These are phyloP conservation scores for Orthonyx spaldingii DNA, from an alignment of 2,113 vertebrate genomes.

Conservation along the genomic window DNA sequence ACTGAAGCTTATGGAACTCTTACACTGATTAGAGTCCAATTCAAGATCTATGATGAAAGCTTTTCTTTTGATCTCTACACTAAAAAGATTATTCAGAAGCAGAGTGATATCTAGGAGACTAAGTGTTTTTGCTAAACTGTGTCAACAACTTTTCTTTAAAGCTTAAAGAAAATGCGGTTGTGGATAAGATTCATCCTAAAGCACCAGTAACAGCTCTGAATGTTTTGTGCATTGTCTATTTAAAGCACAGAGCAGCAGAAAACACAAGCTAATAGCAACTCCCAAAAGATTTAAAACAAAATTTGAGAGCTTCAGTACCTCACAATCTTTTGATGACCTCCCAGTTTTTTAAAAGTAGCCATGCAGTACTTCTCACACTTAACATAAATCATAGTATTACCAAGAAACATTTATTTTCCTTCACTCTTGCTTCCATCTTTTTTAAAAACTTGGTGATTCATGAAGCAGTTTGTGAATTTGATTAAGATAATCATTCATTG, in stretches of 20 bases:
- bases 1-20: slow-evolving; percentile 35
- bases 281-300: neutral
- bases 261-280: neutral
- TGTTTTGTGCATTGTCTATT: neutral
- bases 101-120: slow-evolving; percentile 28
- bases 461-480: neutral
- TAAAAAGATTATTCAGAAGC: slow-evolving; percentile 55
- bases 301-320: neutral
- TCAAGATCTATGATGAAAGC: slow-evolving; percentile 47
- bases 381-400: neutral
- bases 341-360: neutral
- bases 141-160: slow-evolving; percentile 57
- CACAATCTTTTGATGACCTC: neutral
- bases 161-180: neutral
- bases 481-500: neutral
- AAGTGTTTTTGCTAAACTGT: slow-evolving; percentile 50
- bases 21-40: slow-evolving; percentile 56
- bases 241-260: neutral
- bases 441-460: neutral
- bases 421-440: neutral
- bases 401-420: neutral
- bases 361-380: neutral
- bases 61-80: slow-evolving; percentile 56
- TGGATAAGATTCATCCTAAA: neutral
- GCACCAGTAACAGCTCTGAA: neutral